These are phyloP conservation scores for Equus przewalskii DNA, from an alignment of 2,113 vertebrate species.

Conservation along the genomic window DNA sequence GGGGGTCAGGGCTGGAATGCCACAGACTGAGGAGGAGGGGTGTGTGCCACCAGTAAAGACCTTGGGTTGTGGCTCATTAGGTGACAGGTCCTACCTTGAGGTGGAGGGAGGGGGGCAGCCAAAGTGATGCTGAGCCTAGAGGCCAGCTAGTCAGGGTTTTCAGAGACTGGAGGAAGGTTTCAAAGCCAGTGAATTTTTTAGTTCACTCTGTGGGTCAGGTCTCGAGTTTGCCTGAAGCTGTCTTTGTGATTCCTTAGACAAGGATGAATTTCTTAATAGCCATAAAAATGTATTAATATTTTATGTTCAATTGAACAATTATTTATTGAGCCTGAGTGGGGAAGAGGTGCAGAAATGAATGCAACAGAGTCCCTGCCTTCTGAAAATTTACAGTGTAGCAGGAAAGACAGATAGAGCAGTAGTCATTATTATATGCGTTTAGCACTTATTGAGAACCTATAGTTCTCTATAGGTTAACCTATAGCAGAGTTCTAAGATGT, in stretches of 20 bases:
- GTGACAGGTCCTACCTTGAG: neutral
- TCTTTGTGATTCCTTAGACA: neutral
- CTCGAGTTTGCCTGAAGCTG: neutral
- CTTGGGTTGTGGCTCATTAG: conserved; percentile 19
- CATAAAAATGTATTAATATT: conserved; percentile 53
- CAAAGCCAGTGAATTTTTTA: conserved; percentile 57
- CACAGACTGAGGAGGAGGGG: neutral
- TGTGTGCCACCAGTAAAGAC: neutral
- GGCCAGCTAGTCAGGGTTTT: neutral
- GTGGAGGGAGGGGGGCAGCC: conserved; percentile 22
- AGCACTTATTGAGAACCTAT: neutral
- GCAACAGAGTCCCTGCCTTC: neutral
- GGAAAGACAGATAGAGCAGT: neutral
- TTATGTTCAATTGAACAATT: conserved; percentile 48
- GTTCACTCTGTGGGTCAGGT: conserved; percentile 33
- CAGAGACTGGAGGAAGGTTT: conserved; percentile 46
- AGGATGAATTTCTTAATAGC: conserved; percentile 57
- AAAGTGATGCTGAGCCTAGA: neutral
- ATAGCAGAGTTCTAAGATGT: neutral
- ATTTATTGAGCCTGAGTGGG: neutral
- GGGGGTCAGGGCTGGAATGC: neutral
- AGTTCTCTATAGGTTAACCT: no score
- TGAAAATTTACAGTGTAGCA: neutral
- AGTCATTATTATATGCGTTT: neutral
- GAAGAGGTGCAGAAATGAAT: neutral